Evolutionary conservation across 2,113 vertebrate species (phyloP).

Genomic region (Heterochromis multidens): DNA sequence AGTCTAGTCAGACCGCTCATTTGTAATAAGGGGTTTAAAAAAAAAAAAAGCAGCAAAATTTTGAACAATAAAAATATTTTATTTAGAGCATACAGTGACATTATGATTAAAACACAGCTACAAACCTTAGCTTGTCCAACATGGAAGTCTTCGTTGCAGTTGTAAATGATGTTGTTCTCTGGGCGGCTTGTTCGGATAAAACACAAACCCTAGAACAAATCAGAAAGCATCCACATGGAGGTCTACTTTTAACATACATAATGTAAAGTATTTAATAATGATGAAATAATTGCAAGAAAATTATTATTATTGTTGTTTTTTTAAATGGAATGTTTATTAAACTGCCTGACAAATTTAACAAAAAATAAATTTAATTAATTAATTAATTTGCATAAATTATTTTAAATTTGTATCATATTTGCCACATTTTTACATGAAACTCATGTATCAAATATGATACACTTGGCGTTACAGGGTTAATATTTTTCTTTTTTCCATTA

Average conservation of each 20-base stretch:
- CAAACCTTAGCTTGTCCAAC: constrained; percentile 91
- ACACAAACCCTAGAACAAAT: constrained; percentile 83
- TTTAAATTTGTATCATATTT: too few relatives aligned
- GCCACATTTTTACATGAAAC: too few relatives aligned
- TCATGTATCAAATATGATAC: too few relatives aligned
- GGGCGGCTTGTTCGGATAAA: constrained; percentile 94
- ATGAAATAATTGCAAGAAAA: too few relatives aligned
- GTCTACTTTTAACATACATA: not conserved
- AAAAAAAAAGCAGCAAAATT: not conserved
- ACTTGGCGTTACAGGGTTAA: too few relatives aligned
- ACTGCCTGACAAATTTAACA: too few relatives aligned
- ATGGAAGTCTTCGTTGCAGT: constrained; percentile 91
- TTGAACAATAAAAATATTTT: not conserved
- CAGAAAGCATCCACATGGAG: not conserved
- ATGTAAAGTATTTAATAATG: not conserved
- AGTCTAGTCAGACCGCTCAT: not conserved
- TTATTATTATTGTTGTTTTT: too few relatives aligned
- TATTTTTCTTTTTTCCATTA: not conserved
- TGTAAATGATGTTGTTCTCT: constrained; percentile 88
- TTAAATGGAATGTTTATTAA: too few relatives aligned
- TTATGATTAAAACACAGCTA: not conserved
- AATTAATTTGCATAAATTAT: too few relatives aligned
- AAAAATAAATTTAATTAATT: too few relatives aligned
- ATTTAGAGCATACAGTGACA: not conserved
- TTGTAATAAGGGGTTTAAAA: not conserved